phyloP scores from a whole-genome alignment of 2,113 vertebrate genomes.

The Myotis brandtii region DNA sequence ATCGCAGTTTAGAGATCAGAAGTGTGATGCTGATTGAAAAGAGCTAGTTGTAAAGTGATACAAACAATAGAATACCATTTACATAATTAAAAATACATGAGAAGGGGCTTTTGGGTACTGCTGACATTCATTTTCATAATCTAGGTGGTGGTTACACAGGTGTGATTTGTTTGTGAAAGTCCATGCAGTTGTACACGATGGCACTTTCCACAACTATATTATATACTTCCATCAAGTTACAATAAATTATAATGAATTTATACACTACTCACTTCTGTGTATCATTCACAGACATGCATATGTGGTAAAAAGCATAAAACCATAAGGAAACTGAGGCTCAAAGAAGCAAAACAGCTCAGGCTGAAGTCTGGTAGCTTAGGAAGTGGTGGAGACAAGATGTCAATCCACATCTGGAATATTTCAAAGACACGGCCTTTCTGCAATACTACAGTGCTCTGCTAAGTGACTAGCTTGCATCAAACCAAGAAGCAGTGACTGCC shows the following conservation, averaged over 20 bases:
- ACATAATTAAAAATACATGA: neutral
- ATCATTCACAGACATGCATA: neutral
- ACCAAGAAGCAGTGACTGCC: neutral
- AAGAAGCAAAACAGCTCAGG: neutral
- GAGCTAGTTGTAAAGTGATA: neutral
- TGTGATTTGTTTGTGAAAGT: neutral
- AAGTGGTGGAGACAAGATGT: neutral
- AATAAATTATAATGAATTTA: neutral
- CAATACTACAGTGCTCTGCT: neutral
- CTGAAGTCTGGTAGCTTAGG: neutral
- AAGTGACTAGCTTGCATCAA: neutral
- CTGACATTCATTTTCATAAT: neutral
- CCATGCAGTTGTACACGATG: rapidly evolving
- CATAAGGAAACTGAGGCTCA: neutral
- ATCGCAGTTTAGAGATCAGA: neutral
- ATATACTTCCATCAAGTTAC: neutral
- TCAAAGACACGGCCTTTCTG: neutral
- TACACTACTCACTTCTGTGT: neutral
- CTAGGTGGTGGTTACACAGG: neutral
- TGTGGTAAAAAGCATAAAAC: neutral
- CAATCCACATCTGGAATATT: neutral
- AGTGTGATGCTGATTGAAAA: neutral
- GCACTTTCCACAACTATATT: neutral
- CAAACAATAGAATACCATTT: neutral
- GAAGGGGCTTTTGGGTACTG: neutral